Base-by-base conservation (phyloP, 2,113 vertebrate genomes). In the Crocuta crocuta region DNA sequence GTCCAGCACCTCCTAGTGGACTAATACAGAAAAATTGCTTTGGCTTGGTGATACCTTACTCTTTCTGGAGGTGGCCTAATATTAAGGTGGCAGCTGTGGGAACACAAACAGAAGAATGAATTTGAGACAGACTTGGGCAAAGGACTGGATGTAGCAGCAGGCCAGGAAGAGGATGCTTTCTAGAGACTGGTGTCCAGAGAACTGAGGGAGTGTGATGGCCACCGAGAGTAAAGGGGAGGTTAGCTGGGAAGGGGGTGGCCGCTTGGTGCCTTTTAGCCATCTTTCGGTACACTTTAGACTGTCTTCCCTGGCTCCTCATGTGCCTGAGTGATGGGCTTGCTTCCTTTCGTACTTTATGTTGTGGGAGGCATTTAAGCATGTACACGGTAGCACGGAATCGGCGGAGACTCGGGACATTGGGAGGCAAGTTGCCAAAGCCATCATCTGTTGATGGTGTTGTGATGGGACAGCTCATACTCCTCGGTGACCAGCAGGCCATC, bases 321-420 rank as follows among this genome's bases (percentile, higher is more conserved):
- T 45, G 61, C 76, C 81, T 10, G 6, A 9, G 55, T 26, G 39
- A 19, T 24, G 45, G 74, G 33, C 50, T 79, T 24, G 10, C 28
- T 71, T 79, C 61, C 5, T 12, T 58, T 93, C n/a, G 55, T 35
- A 4, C 12, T 80, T 19, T 43, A 23, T 76, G 28, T 61, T 11
- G 5, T 45, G 23, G 6, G 53, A 80, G 65, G 73, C 24, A 1
- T 31, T 35, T 24, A 13, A 19, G 1, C 1, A 33, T n/a, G 53
- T 35, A 3, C 24, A 19, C 11, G 74, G 55, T 21, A 39, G 68
- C 24, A 10, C 45, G 24, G 50, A 61, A 1, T 45, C 35, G 31
- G 26, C 23, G 13, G 79, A 63, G 70, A 7, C 15, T 39, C 0
- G 21, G 4, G 9, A 48, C 58, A 7, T 0, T 2, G 28, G 53